Evolutionary conservation across 1,140 invertebrate species (phyloP).

Genomic region (Pseudomyrmex concolor): DNA sequence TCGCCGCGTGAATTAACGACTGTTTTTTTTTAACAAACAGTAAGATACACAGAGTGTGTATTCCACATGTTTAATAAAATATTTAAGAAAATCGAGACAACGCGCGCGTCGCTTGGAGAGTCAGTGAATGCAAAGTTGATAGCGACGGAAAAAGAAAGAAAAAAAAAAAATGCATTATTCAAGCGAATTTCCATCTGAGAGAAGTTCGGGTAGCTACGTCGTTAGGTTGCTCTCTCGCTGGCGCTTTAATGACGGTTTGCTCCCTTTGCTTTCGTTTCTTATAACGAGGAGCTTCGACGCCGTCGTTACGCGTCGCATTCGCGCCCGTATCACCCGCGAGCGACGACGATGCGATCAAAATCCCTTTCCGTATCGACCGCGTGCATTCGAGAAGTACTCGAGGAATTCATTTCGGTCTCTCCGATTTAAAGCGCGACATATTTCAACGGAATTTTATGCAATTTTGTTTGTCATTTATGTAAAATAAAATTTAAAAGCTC

Average conservation of each 20-base stretch:
- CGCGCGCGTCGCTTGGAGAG: conserved; percentile 11
- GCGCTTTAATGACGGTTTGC: conserved; percentile 82
- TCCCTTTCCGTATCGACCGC: conserved; percentile 36
- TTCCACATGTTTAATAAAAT: background rate
- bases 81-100: background rate
- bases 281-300: conserved; percentile 76
- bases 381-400: conserved; percentile 27
- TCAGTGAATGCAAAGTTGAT: conserved; percentile 69
- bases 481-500: background rate
- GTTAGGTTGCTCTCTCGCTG: conserved; percentile 83
- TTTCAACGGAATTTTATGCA: background rate
- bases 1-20: background rate
- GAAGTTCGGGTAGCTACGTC: conserved; percentile 81
- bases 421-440: background rate
- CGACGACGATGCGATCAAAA: conserved; percentile 14
- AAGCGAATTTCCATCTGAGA: conserved; percentile 82
- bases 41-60: background rate
- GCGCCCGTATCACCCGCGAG: conserved; percentile 49
- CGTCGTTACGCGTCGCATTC: conserved; percentile 66
- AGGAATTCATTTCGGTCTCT: background rate
- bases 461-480: too few relatives aligned
- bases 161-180: conserved; percentile 82
- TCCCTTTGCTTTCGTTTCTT: conserved; percentile 80
- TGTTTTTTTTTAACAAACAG: conserved; percentile 5
- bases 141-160: conserved; percentile 75